Evolutionary conservation across 2,113 vertebrate genomes (phyloP).

Genomic region (Sus scrofa): DNA sequence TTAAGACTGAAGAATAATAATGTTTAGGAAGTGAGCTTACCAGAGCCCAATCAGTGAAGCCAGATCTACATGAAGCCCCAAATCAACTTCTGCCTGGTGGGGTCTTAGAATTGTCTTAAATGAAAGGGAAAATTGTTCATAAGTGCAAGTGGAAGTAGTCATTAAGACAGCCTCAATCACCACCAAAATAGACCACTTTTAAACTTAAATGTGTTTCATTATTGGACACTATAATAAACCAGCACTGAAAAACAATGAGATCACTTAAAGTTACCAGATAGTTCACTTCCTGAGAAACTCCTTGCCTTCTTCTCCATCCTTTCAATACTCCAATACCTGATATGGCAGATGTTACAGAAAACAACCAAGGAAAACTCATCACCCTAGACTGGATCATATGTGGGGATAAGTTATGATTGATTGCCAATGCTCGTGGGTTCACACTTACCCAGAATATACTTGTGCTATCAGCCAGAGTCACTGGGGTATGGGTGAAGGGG

Average conservation of each 20-base stretch:
- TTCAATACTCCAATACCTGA: neutral
- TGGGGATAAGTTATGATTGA: neutral
- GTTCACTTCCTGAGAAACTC: neutral
- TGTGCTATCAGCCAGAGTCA: neutral
- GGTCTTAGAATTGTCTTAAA: conserved; percentile 49
- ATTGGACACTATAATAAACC: conserved; percentile 6
- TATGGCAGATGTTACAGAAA: neutral
- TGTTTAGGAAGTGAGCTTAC: conserved; percentile 6
- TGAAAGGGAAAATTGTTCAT: neutral
- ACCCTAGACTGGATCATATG: neutral
- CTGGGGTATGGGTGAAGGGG: neutral
- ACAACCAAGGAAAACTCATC: neutral
- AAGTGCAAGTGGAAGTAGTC: conserved; percentile 2
- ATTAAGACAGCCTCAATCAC: conserved; percentile 29
- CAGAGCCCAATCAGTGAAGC: neutral
- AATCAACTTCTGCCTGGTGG: neutral
- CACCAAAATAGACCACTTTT: conserved; percentile 21
- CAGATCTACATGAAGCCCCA: neutral
- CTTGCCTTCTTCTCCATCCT: neutral
- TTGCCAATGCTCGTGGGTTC: neutral
- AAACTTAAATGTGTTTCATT: conserved; percentile 41
- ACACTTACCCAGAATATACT: neutral
- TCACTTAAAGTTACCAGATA: neutral
- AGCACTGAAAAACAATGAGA: neutral
- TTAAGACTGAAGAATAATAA: conserved; percentile 42